Percentiles rank a stretch among this genome's conserved stretches.
These are phyloP conservation scores for Axinella damicornis DNA, from an alignment of 37 sponge, comb jelly and placozoan genomes.

Conservation along the genomic window DNA sequence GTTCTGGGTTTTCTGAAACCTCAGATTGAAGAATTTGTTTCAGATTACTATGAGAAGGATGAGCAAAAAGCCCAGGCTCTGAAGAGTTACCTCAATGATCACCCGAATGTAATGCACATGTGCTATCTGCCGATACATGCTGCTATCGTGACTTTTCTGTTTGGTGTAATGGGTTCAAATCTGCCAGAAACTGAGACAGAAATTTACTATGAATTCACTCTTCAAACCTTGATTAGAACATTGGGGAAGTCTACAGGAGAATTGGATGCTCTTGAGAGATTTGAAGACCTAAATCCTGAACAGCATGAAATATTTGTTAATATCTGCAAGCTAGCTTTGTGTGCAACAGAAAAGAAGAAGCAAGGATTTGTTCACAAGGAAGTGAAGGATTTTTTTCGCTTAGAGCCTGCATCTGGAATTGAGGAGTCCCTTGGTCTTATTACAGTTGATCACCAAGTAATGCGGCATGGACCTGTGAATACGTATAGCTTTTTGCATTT, in stretches of 20 bases:
- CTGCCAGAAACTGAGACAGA: slow-evolving; percentile 37
- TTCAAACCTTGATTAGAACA: neutral
- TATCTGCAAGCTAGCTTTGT: slow-evolving; percentile 28
- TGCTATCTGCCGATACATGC: slow-evolving; percentile 39
- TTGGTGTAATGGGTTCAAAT: neutral
- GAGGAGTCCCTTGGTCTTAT: slow-evolving; percentile 15
- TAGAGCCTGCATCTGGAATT: neutral
- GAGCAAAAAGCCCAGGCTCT: neutral
- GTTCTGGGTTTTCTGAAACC: slow-evolving; percentile 19
- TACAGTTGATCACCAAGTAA: neutral
- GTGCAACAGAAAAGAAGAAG: neutral
- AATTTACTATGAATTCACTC: slow-evolving; percentile 17
- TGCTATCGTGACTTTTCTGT: slow-evolving; percentile 24
- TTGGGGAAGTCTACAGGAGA: neutral
- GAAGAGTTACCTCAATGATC: neutral
- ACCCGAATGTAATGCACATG: slow-evolving; percentile 36
- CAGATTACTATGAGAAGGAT: neutral
- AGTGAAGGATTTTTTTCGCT: neutral
- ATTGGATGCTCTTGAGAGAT: neutral
- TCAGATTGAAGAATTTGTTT: slow-evolving; percentile 20
- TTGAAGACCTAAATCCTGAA: neutral
- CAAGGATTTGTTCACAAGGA: neutral
- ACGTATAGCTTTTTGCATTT: slow-evolving; percentile 35
- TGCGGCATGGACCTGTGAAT: neutral
- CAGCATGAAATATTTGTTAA: neutral